Conservation (phyloP, 37 sponge, comb jelly and placozoan species). For the Ephydatia muelleri region DNA sequence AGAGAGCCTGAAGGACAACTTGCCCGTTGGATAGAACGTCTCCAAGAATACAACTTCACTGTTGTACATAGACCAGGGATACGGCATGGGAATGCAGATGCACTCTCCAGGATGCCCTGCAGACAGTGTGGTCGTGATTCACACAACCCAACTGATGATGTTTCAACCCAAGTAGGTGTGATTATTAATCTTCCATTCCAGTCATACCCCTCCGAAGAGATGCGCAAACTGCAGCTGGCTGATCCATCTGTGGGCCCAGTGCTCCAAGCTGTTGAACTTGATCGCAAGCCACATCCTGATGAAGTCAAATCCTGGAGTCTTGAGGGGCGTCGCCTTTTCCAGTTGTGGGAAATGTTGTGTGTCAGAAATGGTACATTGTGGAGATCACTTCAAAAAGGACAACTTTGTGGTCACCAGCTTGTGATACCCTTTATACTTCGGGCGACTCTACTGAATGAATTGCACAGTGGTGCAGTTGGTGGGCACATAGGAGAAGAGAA, state of each 20-base stretch:
- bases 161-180: background rate
- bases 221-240: constrained; percentile 27
- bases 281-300: constrained; percentile 8
- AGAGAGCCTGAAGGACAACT: constrained; percentile 24
- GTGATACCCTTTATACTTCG: background rate
- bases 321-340: constrained; percentile 13
- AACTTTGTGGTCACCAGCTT: background rate
- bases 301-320: constrained; percentile 12
- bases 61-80: constrained; percentile 3
- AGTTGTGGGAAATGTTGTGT: constrained; percentile 8
- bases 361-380: background rate
- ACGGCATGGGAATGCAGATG: constrained; percentile 5
- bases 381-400: background rate
- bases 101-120: constrained; percentile 11
- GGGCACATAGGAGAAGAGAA: constrained; percentile 4
- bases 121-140: constrained; percentile 10
- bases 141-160: background rate
- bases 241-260: constrained; percentile 6
- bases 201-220: constrained; percentile 3
- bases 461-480: background rate
- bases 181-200: background rate
- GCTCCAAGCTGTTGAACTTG: constrained; percentile 3
- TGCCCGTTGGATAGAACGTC: constrained; percentile 24
- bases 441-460: background rate
- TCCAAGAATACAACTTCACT: background rate